phyloP scores from a whole-genome alignment of 2,113 vertebrate genomes.

The Caranx ignobilis region DNA sequence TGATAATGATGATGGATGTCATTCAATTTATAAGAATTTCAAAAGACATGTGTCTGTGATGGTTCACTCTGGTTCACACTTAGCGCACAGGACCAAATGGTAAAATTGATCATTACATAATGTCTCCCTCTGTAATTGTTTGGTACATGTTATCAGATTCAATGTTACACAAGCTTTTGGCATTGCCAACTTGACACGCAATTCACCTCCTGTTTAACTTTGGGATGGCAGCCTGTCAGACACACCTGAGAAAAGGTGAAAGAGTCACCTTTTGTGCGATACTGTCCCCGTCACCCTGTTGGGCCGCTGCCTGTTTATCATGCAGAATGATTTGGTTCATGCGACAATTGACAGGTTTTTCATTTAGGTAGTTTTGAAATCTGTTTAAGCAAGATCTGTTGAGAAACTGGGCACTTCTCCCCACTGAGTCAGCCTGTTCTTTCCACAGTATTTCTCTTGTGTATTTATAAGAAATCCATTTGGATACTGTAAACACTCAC shows the following conservation, averaged over 20 bases:
- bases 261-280: not conserved
- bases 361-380: slow-evolving; percentile 7
- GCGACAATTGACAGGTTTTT: not conserved
- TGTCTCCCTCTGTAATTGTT: not conserved
- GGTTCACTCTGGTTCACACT: not conserved
- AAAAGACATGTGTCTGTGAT: not conserved
- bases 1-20: not conserved
- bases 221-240: slow-evolving; percentile 1
- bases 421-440: slow-evolving; percentile 1
- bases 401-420: not conserved
- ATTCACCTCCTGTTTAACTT: slow-evolving; percentile 4
- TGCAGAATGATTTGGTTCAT: not conserved
- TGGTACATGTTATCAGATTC: too few species aligned
- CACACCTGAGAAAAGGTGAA: not conserved
- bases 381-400: slow-evolving; percentile 9
- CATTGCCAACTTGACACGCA: slow-evolving; percentile 6
- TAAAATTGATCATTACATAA: not conserved
- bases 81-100: not conserved
- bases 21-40: too few species aligned
- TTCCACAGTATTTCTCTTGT: slow-evolving; percentile 2
- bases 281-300: not conserved
- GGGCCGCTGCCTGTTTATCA: slow-evolving; percentile 3
- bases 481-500: slow-evolving; percentile 14
- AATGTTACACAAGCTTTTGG: slow-evolving; percentile 30
- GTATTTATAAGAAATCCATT: slow-evolving; percentile 18